Evolutionary conservation across 1,140 invertebrate species (phyloP).

Genomic region (Himalopsyche phryganea): DNA sequence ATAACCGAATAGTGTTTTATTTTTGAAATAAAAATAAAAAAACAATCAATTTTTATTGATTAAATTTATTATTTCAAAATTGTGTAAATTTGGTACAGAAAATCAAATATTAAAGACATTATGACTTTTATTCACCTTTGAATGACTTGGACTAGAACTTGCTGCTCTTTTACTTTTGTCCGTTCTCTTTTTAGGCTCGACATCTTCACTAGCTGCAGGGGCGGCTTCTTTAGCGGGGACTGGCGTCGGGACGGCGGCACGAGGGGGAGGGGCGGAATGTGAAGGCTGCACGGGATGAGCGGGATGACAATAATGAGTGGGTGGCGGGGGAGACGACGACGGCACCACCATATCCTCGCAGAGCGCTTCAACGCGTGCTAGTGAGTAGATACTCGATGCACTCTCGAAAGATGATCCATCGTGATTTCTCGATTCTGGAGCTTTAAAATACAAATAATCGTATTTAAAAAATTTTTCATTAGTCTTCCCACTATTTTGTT

Average conservation of each 20-base stretch:
- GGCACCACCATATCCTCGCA: constrained; percentile 57
- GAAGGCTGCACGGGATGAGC: neutral
- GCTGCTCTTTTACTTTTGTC: constrained; percentile 25
- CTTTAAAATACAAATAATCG: constrained; percentile 35
- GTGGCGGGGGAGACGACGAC: constrained; percentile 46
- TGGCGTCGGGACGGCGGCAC: neutral
- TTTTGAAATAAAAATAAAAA: no score
- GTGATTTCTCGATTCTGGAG: constrained; percentile 53
- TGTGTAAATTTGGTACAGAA: no score
- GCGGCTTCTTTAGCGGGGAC: neutral
- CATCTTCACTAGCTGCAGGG: constrained; percentile 2
- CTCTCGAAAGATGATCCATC: constrained; percentile 79
- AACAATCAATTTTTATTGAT: no score
- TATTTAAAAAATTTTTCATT: no score
- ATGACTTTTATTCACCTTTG: constrained; percentile 27
- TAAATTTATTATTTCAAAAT: no score
- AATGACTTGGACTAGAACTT: constrained; percentile 22
- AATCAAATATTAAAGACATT: no score
- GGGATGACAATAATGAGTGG: constrained; percentile 34
- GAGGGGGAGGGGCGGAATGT: no score
- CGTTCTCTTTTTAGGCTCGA: constrained; percentile 9
- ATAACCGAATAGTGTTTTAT: no score
- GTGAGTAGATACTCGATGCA: constrained; percentile 72
- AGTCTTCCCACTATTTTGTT: no score
- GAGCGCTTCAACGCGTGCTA: constrained; percentile 65